Evolutionary conservation across 1,140 invertebrate species (phyloP), one percentile per base, ranked within the genome.

Genomic region (Scaptomyza graminum): DNA sequence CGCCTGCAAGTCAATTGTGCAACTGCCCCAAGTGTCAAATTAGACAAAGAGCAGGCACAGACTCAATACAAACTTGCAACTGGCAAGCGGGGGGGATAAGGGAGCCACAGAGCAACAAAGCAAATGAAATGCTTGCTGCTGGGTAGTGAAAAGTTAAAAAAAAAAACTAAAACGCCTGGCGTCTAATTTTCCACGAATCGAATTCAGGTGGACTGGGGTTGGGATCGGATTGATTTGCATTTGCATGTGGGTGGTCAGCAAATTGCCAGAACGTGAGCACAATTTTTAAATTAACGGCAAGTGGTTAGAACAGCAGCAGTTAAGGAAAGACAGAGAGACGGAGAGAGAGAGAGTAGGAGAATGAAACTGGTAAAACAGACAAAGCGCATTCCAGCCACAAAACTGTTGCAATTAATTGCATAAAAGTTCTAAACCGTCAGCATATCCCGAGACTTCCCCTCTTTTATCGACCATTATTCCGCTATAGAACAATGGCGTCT

Each of bases 261-360:
- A 90, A 90, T 90, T 90, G 87, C 79, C 62, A 57, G 82, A 90
- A 87, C 87, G 87, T 90, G 87, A 90, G 82, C 74, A 77, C 87
- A 90, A 90, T 90, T 83, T 84, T 89, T 77, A 88, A 89, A 89
- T 88, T 83, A 88, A 88, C 83, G 76, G 83, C 76, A 83, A 88
- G 75, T 79, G 83, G 76, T 76, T 83, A 71, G 79, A 82, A 74
- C 79, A 61, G 74, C 79, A 81, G 73, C 69, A 57, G 52, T 47
- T 3, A 49, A 31, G 34, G 12, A 57, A 54, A 28, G 41, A 52
- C 44, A 51, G 18, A 11, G 16, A 2, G 28, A 47, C 22, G 39
- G 37, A 18, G 8, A 39, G 15, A 22, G 31, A 34, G 8, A 34
- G 31, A 9, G 31, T 31, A 11, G 7, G 31, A 2, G 31, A 2